Evolutionary conservation across 2,797 vertebrate genomes (phyloP).

Genomic region (Squalus acanthias): DNA sequence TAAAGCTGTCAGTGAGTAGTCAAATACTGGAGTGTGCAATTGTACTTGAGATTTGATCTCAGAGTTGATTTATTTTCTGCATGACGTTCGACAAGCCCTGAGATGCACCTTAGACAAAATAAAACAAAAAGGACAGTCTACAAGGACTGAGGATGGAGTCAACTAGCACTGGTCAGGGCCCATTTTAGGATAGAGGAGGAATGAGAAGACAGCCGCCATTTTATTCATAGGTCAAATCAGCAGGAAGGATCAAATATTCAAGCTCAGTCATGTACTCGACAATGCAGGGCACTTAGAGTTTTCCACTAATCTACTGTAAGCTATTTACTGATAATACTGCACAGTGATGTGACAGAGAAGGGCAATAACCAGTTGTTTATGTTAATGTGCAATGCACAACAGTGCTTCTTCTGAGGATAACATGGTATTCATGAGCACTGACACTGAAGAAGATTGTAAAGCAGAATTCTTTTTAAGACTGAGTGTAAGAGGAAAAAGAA

Average conservation of each 20-base stretch:
- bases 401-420: neutral
- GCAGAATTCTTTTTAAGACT: neutral
- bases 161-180: neutral
- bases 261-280: neutral
- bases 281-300: neutral
- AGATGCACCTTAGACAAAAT: neutral
- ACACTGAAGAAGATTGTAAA: neutral
- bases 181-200: neutral
- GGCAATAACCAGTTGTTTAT: neutral
- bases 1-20: neutral
- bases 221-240: neutral
- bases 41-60: neutral
- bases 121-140: neutral
- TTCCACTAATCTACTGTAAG: neutral
- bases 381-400: neutral
- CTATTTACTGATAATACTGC: neutral
- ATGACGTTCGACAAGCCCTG: neutral
- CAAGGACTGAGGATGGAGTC: neutral
- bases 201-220: neutral
- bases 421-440: neutral
- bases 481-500: neutral
- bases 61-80: neutral
- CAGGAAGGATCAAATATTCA: neutral
- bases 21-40: neutral
- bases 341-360: neutral